These are phyloP conservation scores for Epinotia demarniana DNA, from an alignment of 2,888 invertebrate species.

Conservation along the genomic window DNA sequence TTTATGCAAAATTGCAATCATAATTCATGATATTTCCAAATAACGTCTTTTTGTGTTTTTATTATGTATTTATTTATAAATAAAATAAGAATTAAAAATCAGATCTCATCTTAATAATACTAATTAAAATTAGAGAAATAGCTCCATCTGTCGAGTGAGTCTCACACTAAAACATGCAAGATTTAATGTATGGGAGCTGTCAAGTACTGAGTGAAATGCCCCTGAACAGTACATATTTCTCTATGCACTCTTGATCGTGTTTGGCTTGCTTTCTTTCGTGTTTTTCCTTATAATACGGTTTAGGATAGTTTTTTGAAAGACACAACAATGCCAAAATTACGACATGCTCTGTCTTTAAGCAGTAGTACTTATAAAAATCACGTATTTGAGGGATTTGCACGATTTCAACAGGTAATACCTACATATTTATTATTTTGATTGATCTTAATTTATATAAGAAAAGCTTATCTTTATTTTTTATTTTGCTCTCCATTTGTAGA, in stretches of 20 bases:
- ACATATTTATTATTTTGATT: not conserved
- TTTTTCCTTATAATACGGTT: not conserved
- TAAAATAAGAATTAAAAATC: no score
- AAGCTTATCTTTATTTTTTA: not conserved
- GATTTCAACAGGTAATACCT: conserved; percentile 29
- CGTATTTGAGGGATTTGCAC: conserved; percentile 36
- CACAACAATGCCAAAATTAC: conserved; percentile 4
- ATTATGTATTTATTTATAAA: no score
- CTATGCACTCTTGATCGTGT: not conserved
- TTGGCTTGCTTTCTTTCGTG: not conserved
- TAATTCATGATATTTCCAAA: no score
- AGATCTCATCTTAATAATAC: no score
- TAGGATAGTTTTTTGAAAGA: not conserved
- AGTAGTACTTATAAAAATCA: conserved; percentile 32
- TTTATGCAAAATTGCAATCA: no score
- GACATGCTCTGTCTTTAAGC: conserved; percentile 18
- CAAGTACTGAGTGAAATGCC: no score
- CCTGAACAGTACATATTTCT: no score
- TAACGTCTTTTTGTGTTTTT: no score
- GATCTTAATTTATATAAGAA: not conserved
- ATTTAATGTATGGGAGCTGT: no score
- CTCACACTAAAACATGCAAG: no score
- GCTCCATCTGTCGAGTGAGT: no score
- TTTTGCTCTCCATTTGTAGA: conserved; percentile 55
- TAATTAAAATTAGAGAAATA: no score